Percentiles rank a stretch among this genome's conserved stretches.
phyloP scores from a whole-genome alignment of 2,888 invertebrate genomes.

The Steinernema carpocapsae region DNA sequence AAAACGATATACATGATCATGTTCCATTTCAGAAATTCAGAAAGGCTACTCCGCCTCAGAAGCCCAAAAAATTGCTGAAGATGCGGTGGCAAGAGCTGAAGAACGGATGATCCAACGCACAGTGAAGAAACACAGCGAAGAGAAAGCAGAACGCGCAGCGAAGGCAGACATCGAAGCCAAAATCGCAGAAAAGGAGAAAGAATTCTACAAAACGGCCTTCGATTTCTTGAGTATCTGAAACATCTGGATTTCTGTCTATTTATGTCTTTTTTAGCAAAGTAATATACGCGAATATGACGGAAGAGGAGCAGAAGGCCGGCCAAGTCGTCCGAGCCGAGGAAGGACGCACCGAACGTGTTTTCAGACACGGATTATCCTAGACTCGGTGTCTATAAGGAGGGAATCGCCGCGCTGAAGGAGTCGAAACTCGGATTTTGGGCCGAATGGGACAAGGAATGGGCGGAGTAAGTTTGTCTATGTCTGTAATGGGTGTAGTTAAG shows the following conservation, averaged over 20 bases:
- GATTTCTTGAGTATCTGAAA: slow-evolving; percentile 52
- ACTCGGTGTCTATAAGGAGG: slow-evolving; percentile 57
- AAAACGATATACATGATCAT: too few species aligned
- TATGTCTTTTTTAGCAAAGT: slow-evolving; percentile 31
- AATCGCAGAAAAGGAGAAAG: slow-evolving; percentile 49
- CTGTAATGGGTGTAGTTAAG: too few species aligned
- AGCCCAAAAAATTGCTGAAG: slow-evolving; percentile 51
- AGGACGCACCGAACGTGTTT: slow-evolving; percentile 45
- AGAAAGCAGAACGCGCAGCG: slow-evolving; percentile 32
- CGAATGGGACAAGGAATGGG: slow-evolving; percentile 52
- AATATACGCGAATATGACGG: not conserved
- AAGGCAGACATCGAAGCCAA: slow-evolving; percentile 41
- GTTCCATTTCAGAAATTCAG: slow-evolving; percentile 39
- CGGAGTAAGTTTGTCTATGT: slow-evolving; percentile 40
- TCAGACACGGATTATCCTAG: slow-evolving; percentile 70
- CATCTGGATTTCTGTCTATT: slow-evolving; percentile 34
- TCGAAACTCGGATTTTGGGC: slow-evolving; percentile 48
- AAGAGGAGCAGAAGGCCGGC: not conserved
- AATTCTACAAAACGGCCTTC: slow-evolving; percentile 51
- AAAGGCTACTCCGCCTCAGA: slow-evolving; percentile 50
- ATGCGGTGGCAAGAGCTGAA: slow-evolving; percentile 52
- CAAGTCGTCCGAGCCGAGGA: too few species aligned
- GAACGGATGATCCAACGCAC: slow-evolving; percentile 45
- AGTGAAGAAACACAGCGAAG: slow-evolving; percentile 22
- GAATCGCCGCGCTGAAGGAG: slow-evolving; percentile 37